Evolutionary conservation across 2,113 vertebrate genomes (phyloP), one percentile per base, ranked within the genome.

Genomic region (Empidonax traillii): DNA sequence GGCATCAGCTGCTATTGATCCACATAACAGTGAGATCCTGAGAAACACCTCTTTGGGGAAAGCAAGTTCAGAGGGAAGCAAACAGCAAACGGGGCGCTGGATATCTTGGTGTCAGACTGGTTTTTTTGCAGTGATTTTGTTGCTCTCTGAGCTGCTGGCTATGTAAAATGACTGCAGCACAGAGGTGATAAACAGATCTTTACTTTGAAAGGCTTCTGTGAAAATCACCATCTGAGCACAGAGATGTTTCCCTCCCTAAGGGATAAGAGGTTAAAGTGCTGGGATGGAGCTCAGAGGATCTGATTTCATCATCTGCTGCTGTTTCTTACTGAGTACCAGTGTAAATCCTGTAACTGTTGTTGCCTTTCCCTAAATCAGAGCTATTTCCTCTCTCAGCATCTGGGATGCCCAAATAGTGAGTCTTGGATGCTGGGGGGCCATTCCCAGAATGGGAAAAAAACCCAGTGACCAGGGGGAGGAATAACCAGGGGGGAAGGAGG

Each of bases 1-100:
- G 37, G 76, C 35, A 49, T 66, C 71, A 52, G 82, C 62, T 83
- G 46, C 82, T 91, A n/a, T 63, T 51, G 93, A 95, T 80, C 87
- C 33, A 14, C 35, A 10, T 17, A 59, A 31, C 49, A 62, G 71
- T 28, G 35, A 80, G 90, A 33, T 43, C 30, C 51, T 69, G 74
- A 89, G 69, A 31, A 82, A 55, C 19, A 20, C 8, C 47, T 52
- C 53, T 72, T 61, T 52, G 55, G 65, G 78, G 72, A 66, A 55
- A 59, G 83, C 6, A 22, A 68, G 63, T 15, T 69, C 24, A 19
- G 88, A 53, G 51, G 28, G 55, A 77, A 90, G 43, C 41, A 90
- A 89, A 59, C 35, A 62, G 72, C 46, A 84, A 73, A 78, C 22
- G 73, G 73, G 56, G 30, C 0, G 3, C 59, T 90, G 86, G 65